Conservation (phyloP, 2,113 vertebrate species). For the Entomyzon cyanotis region DNA sequence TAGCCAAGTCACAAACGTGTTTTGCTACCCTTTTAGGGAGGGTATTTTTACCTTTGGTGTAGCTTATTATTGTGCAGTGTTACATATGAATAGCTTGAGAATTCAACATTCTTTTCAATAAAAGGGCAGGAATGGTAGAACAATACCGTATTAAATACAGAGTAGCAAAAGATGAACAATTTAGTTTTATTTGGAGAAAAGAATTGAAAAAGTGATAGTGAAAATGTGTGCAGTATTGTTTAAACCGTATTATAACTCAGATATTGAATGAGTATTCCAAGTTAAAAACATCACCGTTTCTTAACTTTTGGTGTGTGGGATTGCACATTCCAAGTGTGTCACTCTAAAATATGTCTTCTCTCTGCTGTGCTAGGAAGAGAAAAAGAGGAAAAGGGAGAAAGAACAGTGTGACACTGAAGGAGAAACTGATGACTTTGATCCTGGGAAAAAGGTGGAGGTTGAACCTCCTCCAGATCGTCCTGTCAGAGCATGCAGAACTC, state of each 20-base stretch:
- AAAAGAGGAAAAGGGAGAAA: slow-evolving; percentile 90
- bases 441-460: slow-evolving; percentile 84
- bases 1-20: background rate
- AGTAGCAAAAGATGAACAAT: background rate
- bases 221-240: background rate
- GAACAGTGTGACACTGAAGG: slow-evolving; percentile 89
- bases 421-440: slow-evolving; percentile 88
- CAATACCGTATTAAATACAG: background rate
- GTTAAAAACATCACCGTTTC: background rate
- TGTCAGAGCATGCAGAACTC: slow-evolving; percentile 89
- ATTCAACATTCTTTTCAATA: background rate
- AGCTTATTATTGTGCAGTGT: background rate
- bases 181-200: background rate
- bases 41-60: background rate
- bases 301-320: background rate
- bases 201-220: background rate
- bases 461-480: slow-evolving; percentile 90
- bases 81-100: background rate
- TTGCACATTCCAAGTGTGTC: rapidly evolving
- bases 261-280: background rate
- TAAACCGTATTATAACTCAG: background rate
- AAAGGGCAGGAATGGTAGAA: background rate
- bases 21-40: background rate
- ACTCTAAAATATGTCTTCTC: background rate
- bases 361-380: slow-evolving; percentile 82